These are phyloP conservation scores for Bombus vancouverensis DNA, from an alignment of 1,140 invertebrate genomes.

Conservation along the genomic window DNA sequence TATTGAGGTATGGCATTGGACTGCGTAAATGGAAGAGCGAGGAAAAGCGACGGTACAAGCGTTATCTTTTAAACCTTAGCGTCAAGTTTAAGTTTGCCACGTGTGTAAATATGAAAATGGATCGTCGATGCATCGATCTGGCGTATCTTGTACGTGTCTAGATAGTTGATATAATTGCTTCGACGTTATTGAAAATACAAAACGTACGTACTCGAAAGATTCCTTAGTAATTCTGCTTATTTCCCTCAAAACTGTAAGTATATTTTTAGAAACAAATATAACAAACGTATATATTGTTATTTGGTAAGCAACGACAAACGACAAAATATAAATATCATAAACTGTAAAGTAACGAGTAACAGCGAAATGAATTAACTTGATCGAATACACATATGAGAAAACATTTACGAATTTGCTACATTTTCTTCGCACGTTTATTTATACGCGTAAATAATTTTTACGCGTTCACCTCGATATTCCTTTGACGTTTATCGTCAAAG, in stretches of 20 bases:
- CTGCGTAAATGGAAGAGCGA: too few species aligned
- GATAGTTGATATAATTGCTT: too few species aligned
- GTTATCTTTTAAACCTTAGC: too few species aligned
- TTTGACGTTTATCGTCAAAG: not conserved
- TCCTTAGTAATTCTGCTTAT: too few species aligned
- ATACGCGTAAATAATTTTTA: not conserved
- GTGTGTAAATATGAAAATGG: too few species aligned
- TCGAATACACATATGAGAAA: not conserved
- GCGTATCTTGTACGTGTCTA: too few species aligned
- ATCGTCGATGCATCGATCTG: too few species aligned
- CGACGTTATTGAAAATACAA: too few species aligned
- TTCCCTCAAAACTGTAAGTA: not conserved
- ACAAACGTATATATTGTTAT: not conserved
- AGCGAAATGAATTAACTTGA: not conserved
- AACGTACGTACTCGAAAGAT: too few species aligned
- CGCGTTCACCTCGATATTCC: not conserved
- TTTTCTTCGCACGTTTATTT: not conserved
- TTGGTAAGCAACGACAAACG: not conserved
- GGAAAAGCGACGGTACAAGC: rapidly evolving
- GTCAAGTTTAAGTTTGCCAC: too few species aligned
- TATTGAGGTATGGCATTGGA: too few species aligned
- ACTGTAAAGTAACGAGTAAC: too few species aligned
- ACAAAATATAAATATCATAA: not conserved
- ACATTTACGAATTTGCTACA: not conserved
- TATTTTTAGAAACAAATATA: not conserved